A percentile compares a stretch with the other conserved stretches of the same genome.
These are phyloP conservation scores for Bombus pascuorum DNA, from an alignment of 1,140 invertebrate genomes.

Conservation along the genomic window DNA sequence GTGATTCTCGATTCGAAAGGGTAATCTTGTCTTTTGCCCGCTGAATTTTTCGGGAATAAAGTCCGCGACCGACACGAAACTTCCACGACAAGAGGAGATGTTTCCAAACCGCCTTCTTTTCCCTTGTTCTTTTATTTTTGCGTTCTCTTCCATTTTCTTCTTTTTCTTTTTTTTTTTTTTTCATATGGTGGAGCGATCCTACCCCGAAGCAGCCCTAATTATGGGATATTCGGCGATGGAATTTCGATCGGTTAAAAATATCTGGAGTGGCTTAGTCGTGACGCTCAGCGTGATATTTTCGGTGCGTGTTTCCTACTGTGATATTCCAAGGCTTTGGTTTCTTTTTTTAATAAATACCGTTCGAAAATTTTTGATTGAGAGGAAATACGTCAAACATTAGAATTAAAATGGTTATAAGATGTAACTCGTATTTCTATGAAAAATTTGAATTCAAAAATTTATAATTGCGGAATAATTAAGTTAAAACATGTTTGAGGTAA, in stretches of 20 bases:
- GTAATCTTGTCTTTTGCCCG: slow-evolving; percentile 40
- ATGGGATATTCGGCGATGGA: background rate
- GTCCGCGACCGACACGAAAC: slow-evolving; percentile 29
- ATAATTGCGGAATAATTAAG: background rate
- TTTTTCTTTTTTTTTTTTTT: no score
- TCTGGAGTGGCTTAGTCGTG: background rate
- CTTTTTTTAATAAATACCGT: background rate
- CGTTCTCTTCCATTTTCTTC: background rate
- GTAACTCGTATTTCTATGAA: background rate
- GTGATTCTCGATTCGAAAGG: slow-evolving; percentile 40
- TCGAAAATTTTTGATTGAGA: background rate
- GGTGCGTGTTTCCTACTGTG: no score
- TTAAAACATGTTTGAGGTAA: background rate
- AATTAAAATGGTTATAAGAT: background rate
- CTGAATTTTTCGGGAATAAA: slow-evolving; percentile 41
- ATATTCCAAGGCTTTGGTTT: background rate
- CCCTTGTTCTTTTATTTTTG: background rate
- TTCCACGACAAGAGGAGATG: background rate
- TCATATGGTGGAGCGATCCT: background rate
- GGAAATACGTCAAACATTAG: background rate
- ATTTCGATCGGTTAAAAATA: slow-evolving; percentile 32
- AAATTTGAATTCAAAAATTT: background rate
- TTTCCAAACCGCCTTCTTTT: background rate
- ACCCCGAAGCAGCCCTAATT: slow-evolving; percentile 16
- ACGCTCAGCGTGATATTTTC: no score